These are phyloP conservation scores for Cabera pusaria DNA, from an alignment of 2,888 invertebrate species.

Conservation along the genomic window DNA sequence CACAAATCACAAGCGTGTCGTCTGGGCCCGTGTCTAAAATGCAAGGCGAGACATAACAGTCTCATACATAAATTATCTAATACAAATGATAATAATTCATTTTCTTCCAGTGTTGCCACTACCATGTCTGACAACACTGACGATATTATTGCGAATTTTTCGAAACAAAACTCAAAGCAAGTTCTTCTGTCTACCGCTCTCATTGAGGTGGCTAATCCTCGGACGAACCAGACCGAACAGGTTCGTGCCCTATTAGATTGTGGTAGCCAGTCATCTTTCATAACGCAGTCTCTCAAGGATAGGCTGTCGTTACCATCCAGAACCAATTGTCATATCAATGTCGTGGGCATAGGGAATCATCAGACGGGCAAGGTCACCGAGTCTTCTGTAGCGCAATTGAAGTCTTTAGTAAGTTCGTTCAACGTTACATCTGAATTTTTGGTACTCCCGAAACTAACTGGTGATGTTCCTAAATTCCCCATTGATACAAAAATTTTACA, in stretches of 20 bases:
- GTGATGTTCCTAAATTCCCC: background rate
- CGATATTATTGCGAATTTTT: too few relatives aligned
- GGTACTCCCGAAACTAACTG: background rate
- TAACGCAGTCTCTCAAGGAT: too few relatives aligned
- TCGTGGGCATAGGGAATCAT: background rate
- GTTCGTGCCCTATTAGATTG: too few relatives aligned
- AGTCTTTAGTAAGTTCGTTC: background rate
- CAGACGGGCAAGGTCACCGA: background rate
- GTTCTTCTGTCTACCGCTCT: too few relatives aligned
- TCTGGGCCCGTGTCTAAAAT: constrained; percentile 32
- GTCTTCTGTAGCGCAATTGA: background rate
- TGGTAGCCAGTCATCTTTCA: too few relatives aligned
- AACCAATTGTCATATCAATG: too few relatives aligned
- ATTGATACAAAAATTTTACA: background rate
- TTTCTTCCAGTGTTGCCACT: background rate
- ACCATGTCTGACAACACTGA: too few relatives aligned
- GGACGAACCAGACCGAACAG: too few relatives aligned
- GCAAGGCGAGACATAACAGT: constrained; percentile 30
- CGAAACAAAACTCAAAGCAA: too few relatives aligned
- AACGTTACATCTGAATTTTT: background rate
- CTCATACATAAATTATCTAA: constrained; percentile 28
- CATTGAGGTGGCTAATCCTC: too few relatives aligned
- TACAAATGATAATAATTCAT: too few relatives aligned
- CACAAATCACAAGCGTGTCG: constrained; percentile 29
- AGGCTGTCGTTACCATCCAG: too few relatives aligned